Evolutionary conservation across 2,888 invertebrate genomes (phyloP).

Genomic region (Apotomis betuletana): DNA sequence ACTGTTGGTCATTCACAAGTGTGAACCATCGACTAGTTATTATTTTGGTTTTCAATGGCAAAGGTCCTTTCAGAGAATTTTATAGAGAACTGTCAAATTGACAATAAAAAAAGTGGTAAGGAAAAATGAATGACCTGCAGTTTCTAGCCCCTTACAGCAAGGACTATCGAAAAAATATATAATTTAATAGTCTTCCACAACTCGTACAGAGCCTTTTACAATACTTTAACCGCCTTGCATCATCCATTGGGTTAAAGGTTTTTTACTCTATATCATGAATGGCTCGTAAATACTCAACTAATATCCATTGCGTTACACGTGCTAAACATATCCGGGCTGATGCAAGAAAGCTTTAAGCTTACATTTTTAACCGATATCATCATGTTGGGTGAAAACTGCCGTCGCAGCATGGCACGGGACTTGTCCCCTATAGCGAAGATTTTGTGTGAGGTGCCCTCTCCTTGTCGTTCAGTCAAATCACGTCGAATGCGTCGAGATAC

Average conservation of each 20-base stretch:
- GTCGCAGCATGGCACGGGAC: constrained; percentile 83
- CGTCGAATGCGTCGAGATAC: constrained; percentile 84
- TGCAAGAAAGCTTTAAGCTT: constrained; percentile 36
- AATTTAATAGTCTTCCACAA: too few relatives aligned
- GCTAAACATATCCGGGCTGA: not conserved
- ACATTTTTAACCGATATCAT: constrained; percentile 85
- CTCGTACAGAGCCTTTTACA: too few relatives aligned
- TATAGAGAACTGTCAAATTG: too few relatives aligned
- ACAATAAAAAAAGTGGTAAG: too few relatives aligned
- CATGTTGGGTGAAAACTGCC: constrained; percentile 76
- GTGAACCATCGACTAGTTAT: too few relatives aligned
- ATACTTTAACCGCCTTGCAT: not conserved
- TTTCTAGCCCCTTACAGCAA: too few relatives aligned
- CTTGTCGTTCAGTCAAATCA: constrained; percentile 64
- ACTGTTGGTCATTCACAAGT: too few relatives aligned
- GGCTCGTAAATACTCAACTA: not conserved
- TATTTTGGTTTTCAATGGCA: too few relatives aligned
- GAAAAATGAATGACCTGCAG: too few relatives aligned
- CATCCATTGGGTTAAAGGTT: not conserved
- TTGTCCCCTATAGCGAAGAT: constrained; percentile 90
- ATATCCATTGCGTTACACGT: not conserved
- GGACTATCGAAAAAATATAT: too few relatives aligned
- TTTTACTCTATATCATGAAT: not conserved
- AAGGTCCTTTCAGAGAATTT: too few relatives aligned
- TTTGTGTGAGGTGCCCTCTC: constrained; percentile 68